phyloP scores from a whole-genome alignment of 2,797 vertebrate genomes.

The Typhlichthys eigenmanni region DNA sequence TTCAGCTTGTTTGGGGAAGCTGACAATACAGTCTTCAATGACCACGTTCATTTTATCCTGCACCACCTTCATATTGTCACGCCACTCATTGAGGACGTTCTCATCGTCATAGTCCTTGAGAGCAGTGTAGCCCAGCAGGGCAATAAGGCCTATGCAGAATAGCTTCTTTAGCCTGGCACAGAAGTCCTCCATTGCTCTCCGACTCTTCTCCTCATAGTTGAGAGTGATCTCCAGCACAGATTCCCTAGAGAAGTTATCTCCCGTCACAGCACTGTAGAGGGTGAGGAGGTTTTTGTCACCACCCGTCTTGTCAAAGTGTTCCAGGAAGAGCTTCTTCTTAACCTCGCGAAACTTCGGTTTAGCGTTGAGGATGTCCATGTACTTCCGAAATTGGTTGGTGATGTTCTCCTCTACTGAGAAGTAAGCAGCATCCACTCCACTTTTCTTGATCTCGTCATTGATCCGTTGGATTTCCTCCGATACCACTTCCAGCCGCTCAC shows the following conservation, averaged over 20 bases:
- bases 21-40: constrained; percentile 76
- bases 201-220: constrained; percentile 79
- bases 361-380: constrained; percentile 82
- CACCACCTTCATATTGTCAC: constrained; percentile 70
- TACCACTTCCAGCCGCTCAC: constrained; percentile 73
- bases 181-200: constrained; percentile 74
- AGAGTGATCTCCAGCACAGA: constrained; percentile 76
- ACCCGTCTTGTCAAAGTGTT: constrained; percentile 70
- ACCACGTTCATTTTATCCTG: constrained; percentile 72
- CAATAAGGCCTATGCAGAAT: constrained; percentile 80
- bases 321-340: constrained; percentile 78
- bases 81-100: constrained; percentile 68
- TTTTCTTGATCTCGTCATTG: constrained; percentile 79
- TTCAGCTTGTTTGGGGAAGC: constrained; percentile 74
- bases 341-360: constrained; percentile 76
- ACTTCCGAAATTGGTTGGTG: constrained; percentile 81
- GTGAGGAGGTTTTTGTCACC: constrained; percentile 76
- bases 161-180: constrained; percentile 79
- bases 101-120: constrained; percentile 75
- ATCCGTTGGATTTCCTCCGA: constrained; percentile 76
- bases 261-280: constrained; percentile 73
- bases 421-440: constrained; percentile 65
- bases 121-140: constrained; percentile 73
- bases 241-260: constrained; percentile 72
- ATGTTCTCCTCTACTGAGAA: constrained; percentile 81